These are phyloP conservation scores for Petromus typicus DNA, from an alignment of 2,113 vertebrate species.

Conservation along the genomic window DNA sequence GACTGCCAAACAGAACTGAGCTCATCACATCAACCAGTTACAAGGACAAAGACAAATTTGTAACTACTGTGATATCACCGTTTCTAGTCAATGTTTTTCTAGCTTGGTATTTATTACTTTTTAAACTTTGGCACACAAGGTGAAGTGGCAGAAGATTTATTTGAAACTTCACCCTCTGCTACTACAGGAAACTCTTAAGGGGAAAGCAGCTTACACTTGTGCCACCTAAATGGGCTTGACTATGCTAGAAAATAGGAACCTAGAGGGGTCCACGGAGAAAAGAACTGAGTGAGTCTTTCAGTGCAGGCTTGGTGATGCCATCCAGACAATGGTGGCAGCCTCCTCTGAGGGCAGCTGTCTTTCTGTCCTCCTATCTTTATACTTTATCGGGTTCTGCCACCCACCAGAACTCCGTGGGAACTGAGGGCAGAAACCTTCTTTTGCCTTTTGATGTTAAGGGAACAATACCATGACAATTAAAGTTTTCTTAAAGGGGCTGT, in stretches of 20 bases:
- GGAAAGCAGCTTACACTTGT: background rate
- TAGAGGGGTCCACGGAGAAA: background rate
- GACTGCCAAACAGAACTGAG: slow-evolving; percentile 15
- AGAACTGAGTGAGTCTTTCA: background rate
- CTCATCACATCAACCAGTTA: background rate
- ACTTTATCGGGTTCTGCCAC: background rate
- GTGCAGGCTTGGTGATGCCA: background rate
- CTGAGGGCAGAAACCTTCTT: background rate
- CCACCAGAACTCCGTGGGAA: background rate
- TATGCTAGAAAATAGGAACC: background rate
- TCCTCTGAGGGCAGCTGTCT: background rate
- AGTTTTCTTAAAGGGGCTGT: background rate
- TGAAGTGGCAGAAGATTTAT: slow-evolving; percentile 43
- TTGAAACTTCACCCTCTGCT: slow-evolving; percentile 34
- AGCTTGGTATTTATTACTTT: slow-evolving; percentile 14
- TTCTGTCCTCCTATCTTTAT: background rate
- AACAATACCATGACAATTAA: background rate
- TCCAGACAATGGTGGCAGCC: background rate
- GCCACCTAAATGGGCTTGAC: background rate
- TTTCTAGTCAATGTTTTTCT: slow-evolving; percentile 65
- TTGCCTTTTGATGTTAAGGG: background rate
- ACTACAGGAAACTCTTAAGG: background rate
- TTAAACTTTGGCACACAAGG: slow-evolving; percentile 44
- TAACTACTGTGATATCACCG: slow-evolving; percentile 10
- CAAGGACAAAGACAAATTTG: slow-evolving; percentile 43